These are phyloP conservation scores for Tromatobia lineatoria DNA, from an alignment of 2,888 invertebrate species.

Conservation along the genomic window DNA sequence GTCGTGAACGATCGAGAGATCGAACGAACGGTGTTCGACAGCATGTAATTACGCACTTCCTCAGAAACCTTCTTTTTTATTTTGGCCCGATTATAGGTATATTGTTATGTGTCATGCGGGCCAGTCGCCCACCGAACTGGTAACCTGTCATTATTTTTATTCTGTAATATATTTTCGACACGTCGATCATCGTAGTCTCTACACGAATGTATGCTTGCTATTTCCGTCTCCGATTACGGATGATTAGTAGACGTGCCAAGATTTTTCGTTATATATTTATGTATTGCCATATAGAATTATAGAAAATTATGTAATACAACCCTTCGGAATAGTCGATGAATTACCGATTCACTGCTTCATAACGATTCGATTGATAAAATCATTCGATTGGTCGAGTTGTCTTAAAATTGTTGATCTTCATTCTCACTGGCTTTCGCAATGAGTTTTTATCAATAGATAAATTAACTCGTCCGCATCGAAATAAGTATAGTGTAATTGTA, in stretches of 20 bases:
- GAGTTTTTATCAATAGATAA: neutral
- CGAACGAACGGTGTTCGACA: slow-evolving; percentile 62
- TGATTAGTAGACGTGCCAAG: slow-evolving; percentile 47
- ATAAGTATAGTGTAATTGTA: neutral
- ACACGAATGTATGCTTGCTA: slow-evolving; percentile 6
- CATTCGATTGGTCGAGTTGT: neutral
- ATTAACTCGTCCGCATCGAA: neutral
- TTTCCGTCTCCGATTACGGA: slow-evolving; percentile 29
- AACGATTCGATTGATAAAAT: slow-evolving; percentile 17
- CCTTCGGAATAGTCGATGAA: neutral
- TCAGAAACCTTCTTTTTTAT: slow-evolving; percentile 41
- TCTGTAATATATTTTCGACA: slow-evolving; percentile 64
- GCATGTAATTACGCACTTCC: slow-evolving; percentile 66
- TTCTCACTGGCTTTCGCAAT: neutral
- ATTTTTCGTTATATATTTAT: slow-evolving; percentile 15
- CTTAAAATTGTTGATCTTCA: neutral
- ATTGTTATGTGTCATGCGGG: slow-evolving; percentile 32
- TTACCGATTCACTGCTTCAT: neutral
- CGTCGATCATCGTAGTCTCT: slow-evolving; percentile 50
- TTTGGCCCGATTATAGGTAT: slow-evolving; percentile 36
- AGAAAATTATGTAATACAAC: slow-evolving; percentile 24
- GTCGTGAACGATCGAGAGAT: slow-evolving; percentile 50
- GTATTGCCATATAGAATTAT: slow-evolving; percentile 13
- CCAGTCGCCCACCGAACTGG: slow-evolving; percentile 32
- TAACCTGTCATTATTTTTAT: slow-evolving; percentile 63